Evolutionary conservation across 2,113 vertebrate genomes (phyloP), one percentile per base, ranked within the genome.

Genomic region (Albula glossodonta): DNA sequence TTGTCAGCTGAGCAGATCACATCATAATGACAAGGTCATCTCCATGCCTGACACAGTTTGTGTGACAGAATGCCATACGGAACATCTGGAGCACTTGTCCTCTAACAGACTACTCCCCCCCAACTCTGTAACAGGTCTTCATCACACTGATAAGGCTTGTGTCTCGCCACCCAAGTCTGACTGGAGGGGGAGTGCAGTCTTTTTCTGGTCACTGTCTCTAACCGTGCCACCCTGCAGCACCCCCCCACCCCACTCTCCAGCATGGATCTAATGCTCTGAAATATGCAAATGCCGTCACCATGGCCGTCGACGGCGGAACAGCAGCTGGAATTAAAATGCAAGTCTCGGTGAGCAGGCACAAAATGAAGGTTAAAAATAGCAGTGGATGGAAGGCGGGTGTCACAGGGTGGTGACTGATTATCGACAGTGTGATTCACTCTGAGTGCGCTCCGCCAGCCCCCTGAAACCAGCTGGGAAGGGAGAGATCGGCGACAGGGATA

Each of bases 281-380:
- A 51, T 81, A 87, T 81, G 80, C 84, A 89, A 87, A 91, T 88
- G 84, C 13, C 53, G 49, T 83, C 78, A 86, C n/a, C 85, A 74
- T 10, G n/a, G 88, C 86, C 57, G 77, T 87, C 88, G 89, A 82
- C 25, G 84, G 41, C 51, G 49, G 70, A 22, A 56, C 5, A 87
- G 77, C 74, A 41, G 80, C 22, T 60, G 74, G 87, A 89, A 94
- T 90, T 90, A 89, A 91, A 91, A 91, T 86, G 91, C 87, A 83
- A 89, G 66, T 25, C 84, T 81, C 66, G 48, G 49, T 56, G 25
- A 56, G 60, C 7, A 77, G 81, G 88, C 91, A 88, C 85, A 25
- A 88, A 89, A 51, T 41, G 41, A 82, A 85, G 89, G 10, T 87
- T 81, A 90, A 93, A 93, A 93, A 92, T 90, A 92, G 86, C 83